phyloP scores from a whole-genome alignment of 2,797 vertebrate species.

The Triplophysa bombifrons region DNA sequence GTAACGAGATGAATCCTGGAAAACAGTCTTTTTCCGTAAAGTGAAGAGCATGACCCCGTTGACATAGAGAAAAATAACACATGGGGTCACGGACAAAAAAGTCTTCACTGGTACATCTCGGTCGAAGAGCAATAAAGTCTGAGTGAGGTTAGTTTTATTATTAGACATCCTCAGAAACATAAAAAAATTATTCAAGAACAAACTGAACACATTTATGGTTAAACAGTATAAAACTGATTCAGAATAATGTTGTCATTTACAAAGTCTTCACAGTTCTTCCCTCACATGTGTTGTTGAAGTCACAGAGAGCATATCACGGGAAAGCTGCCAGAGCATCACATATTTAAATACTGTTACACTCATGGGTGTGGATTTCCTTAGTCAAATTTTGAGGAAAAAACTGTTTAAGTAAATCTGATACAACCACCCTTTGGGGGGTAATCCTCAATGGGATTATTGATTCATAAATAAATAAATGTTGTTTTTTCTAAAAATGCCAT shows the following conservation, averaged over 20 bases:
- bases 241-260: slow-evolving; percentile 1
- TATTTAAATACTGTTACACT: slow-evolving; percentile 1
- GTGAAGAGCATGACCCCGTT: slow-evolving; percentile 68
- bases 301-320: neutral
- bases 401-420: too few relatives aligned
- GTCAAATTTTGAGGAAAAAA: too few relatives aligned
- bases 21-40: slow-evolving; percentile 59
- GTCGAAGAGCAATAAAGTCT: neutral
- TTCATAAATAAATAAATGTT: too few relatives aligned
- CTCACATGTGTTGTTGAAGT: neutral
- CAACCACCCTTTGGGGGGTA: too few relatives aligned
- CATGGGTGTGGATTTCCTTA: neutral
- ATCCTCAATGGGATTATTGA: too few relatives aligned
- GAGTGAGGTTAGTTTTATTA: slow-evolving; percentile 12
- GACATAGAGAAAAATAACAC: slow-evolving; percentile 59
- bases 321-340: neutral
- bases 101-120: slow-evolving; percentile 11
- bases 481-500: too few relatives aligned
- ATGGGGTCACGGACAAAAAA: slow-evolving; percentile 15
- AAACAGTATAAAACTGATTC: neutral
- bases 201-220: neutral
- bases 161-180: slow-evolving; percentile 10
- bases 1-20: slow-evolving; percentile 65
- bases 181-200: neutral
- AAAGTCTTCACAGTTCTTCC: neutral